Conservation (phyloP, 1,140 invertebrate species). For the Caenorhabditis elegans region DNA sequence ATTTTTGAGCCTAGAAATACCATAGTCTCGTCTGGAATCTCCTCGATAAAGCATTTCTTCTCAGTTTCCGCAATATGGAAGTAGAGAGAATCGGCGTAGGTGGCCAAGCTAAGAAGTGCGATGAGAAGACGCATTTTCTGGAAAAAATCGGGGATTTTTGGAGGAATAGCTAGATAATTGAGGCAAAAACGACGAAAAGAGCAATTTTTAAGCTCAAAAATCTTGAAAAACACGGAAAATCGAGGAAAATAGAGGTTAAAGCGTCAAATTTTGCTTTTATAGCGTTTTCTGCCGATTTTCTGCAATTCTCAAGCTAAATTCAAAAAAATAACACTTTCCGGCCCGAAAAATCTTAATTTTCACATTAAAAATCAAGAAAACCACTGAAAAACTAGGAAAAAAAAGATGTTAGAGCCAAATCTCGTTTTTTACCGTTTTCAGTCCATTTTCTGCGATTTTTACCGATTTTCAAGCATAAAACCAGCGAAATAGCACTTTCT, state of each 20-base stretch:
- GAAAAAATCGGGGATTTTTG: neutral
- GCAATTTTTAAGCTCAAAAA: no score
- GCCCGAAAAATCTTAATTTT: neutral
- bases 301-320: neutral
- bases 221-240: no score
- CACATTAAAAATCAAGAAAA: no score
- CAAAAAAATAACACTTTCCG: neutral
- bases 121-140: neutral
- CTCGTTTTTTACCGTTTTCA: neutral
- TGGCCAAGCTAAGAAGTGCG: constrained; percentile 3
- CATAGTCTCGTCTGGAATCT: constrained; percentile 98
- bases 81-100: constrained; percentile 73
- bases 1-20: constrained; percentile 70
- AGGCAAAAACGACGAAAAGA: no score
- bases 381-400: neutral
- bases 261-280: neutral
- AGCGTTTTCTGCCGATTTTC: neutral
- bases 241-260: neutral
- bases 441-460: neutral
- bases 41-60: constrained; percentile 99
- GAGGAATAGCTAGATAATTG: no score
- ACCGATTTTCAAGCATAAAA: neutral
- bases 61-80: constrained; percentile 99
- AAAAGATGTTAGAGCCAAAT: neutral
- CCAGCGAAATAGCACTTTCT: neutral